phyloP scores from a whole-genome alignment of 2,888 invertebrate genomes.

The Morpho deidamia region DNA sequence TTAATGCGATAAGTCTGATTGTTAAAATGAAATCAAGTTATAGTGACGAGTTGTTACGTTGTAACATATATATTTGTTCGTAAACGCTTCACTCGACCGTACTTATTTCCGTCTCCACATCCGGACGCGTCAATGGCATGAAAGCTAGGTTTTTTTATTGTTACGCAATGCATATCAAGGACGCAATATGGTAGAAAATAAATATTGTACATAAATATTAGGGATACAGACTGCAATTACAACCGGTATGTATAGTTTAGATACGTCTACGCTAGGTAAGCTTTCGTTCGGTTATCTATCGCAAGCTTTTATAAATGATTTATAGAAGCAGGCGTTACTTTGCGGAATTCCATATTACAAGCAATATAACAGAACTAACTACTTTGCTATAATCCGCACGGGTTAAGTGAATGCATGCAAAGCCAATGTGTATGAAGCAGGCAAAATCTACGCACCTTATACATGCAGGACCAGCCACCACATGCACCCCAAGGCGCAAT shows the following conservation, averaged over 20 bases:
- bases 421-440: too few species aligned
- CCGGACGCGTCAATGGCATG: conserved; percentile 62
- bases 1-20: conserved; percentile 76
- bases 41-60: conserved; percentile 63
- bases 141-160: conserved; percentile 77
- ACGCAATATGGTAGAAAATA: conserved; percentile 79
- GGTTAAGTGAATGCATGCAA: too few species aligned
- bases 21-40: conserved; percentile 59
- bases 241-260: conserved; percentile 72
- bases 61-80: conserved; percentile 67
- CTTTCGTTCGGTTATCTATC: conserved; percentile 67
- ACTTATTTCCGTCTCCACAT: conserved; percentile 57
- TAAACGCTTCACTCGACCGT: conserved; percentile 69
- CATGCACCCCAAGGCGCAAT: too few species aligned
- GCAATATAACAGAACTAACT: too few species aligned
- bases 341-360: too few species aligned
- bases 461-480: too few species aligned
- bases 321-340: too few species aligned
- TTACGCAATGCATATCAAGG: conserved; percentile 78
- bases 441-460: too few species aligned
- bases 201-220: conserved; percentile 75
- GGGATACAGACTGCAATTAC: conserved; percentile 71
- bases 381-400: too few species aligned
- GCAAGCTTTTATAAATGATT: too few species aligned
- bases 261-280: conserved; percentile 73